Evolutionary conservation across 1,140 invertebrate species (phyloP), one percentile per base, ranked within the genome.

Genomic region (Drosophila lacteicornis): DNA sequence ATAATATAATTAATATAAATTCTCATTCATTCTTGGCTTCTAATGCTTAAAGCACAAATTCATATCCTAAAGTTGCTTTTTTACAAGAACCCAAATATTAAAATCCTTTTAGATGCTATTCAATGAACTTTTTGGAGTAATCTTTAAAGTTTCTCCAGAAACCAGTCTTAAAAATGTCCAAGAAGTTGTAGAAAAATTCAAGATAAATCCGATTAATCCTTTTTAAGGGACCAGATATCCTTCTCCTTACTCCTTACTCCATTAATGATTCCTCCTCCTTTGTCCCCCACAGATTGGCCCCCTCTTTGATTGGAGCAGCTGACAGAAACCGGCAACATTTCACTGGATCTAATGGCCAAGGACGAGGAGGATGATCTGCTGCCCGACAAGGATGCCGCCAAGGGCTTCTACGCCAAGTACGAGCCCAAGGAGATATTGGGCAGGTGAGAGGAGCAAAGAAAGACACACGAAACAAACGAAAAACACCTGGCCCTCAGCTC

Each of bases 371-470:
- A 97, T 79, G 96, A 97, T 92, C 94, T 96, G 91, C 93, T 98
- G 65, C 97, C 97, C 8, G 97, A 98, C 93, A 97, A 97, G 94
- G 96, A 97, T 94, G 97, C 96, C 68, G 97, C 97, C 7, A 97
- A 97, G 93, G 97, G 97, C 88, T 99, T 99, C 93, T 99, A 99
- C 93, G 98, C 98, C 15, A 99, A 98, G 94, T 99, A 99, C 93
- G 98, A 99, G 93, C 98, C 98, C 4, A 99, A 99, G 93, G 98
- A 99, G 94, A 97, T 99, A 80, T 95, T 99, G 56, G 99, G 98
- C 93, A 98, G 97, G 97, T 99, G 94, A 93, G 95, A 46, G 17
- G 9, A 25, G 27, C 4, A n/a, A n/a, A n/a, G 13, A 9, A 17
- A n/a, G 19, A n/a, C 25, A 8, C 5, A 53, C 13, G 15, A 38